Base-by-base conservation (phyloP, 2,888 invertebrate genomes). In the Mesorhabditis spiculigera region DNA sequence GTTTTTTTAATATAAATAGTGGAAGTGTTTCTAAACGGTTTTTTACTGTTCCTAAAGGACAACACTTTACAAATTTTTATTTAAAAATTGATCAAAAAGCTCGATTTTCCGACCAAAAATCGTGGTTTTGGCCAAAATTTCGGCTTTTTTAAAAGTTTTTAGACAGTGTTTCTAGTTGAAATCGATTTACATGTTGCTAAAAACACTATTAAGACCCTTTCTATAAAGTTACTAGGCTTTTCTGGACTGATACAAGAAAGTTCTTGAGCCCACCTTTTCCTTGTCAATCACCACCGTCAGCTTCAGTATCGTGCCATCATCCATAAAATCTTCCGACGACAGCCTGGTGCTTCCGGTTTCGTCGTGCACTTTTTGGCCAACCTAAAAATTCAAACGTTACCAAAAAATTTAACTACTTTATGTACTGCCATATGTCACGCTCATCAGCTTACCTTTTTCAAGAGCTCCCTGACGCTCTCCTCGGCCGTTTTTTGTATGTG, bases 401-500 rank as follows among this genome's bases (percentile, higher is more conserved):
- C n/a, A n/a, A n/a, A n/a, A n/a, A n/a, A n/a, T n/a, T n/a, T n/a
- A n/a, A n/a, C n/a, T n/a, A n/a, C n/a, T n/a, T n/a, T n/a, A n/a
- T n/a, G n/a, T n/a, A n/a, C n/a, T n/a, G n/a, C n/a, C n/a, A n/a
- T n/a, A n/a, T n/a, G n/a, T n/a, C n/a, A n/a, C n/a, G n/a, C n/a
- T n/a, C n/a, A n/a, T n/a, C n/a, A n/a, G n/a, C n/a, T n/a, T n/a
- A n/a, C 81, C 67, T 77, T 74, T 65, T 76, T 79, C 41, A 99
- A 88, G 93, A 97, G 93, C 78, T 95, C 93, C 43, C 94, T 89
- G 0, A 98, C 98, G 4, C 96, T 94, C 0, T 93, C 80, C 86
- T 97, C 97, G 0, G 98, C 97, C 87, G 97, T 97, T 74, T 90
- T 80, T 87, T 96, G 96, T 85, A 98, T 97, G 84, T 96, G 92